These are phyloP conservation scores for Hirudo medicinalis DNA, from an alignment of 1,140 invertebrate genomes.

Conservation along the genomic window DNA sequence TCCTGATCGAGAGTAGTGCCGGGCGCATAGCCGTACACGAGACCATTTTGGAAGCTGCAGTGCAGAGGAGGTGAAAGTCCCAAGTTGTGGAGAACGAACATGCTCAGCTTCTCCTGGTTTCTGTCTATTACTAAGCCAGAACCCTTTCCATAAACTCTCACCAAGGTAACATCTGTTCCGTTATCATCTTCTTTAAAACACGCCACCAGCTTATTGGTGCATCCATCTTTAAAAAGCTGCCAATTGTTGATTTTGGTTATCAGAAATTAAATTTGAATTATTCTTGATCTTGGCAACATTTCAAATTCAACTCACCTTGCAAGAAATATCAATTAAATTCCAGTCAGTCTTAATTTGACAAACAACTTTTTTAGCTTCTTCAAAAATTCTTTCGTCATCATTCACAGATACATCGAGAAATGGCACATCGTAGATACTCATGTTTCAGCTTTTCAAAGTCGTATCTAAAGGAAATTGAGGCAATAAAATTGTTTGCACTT, in stretches of 20 bases:
- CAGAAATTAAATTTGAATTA: neutral
- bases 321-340: neutral
- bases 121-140: conserved; percentile 84
- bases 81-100: conserved; percentile 51
- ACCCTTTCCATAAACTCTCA: conserved; percentile 82
- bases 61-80: conserved; percentile 71
- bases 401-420: too few species aligned
- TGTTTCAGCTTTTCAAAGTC: too few species aligned
- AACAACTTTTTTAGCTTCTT: neutral
- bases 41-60: conserved; percentile 81
- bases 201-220: conserved; percentile 81
- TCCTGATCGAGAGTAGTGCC: conserved; percentile 62
- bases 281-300: too few species aligned
- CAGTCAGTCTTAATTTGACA: neutral
- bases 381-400: neutral
- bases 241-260: conserved; percentile 8
- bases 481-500: too few species aligned
- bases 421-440: too few species aligned
- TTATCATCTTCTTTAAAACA: conserved; percentile 51
- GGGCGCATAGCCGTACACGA: conserved; percentile 78
- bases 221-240: conserved; percentile 83
- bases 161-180: conserved; percentile 55
- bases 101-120: conserved; percentile 60
- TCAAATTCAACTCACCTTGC: neutral
- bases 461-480: too few species aligned